These are phyloP conservation scores for Aporophyla nigra DNA, from an alignment of 2,888 invertebrate species.

Conservation along the genomic window DNA sequence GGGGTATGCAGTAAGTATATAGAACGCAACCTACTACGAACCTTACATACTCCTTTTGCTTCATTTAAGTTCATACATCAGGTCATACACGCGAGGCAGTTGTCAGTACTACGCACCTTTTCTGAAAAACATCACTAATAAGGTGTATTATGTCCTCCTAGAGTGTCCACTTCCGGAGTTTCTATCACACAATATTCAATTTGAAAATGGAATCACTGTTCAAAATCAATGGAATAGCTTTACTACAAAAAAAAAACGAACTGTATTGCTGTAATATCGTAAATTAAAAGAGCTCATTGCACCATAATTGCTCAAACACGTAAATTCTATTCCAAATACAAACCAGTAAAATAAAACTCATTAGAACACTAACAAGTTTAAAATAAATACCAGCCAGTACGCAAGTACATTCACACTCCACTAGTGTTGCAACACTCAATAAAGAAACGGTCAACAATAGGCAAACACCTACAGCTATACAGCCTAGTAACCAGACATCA, in stretches of 20 bases:
- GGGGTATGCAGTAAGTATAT: too few species aligned
- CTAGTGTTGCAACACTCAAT: constrained; percentile 66
- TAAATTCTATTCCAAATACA: constrained; percentile 38
- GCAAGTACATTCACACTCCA: constrained; percentile 46
- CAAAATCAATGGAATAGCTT: not conserved
- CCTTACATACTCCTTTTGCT: too few species aligned
- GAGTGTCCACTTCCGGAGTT: not conserved
- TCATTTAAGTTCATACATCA: too few species aligned
- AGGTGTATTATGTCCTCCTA: not conserved
- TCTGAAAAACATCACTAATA: not conserved
- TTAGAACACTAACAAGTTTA: constrained; percentile 57
- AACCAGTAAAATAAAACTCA: constrained; percentile 53
- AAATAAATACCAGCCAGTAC: constrained; percentile 51
- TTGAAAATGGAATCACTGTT: constrained; percentile 5
- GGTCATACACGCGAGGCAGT: too few species aligned
- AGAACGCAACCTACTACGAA: too few species aligned
- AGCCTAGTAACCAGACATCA: constrained; percentile 80
- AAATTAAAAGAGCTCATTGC: constrained; percentile 40
- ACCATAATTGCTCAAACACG: constrained; percentile 44
- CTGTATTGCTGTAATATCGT: not conserved
- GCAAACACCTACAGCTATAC: constrained; percentile 63
- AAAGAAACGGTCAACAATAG: constrained; percentile 71
- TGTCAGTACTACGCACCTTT: not conserved
- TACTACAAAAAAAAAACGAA: not conserved
- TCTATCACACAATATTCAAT: not conserved